Conservation (phyloP, 2,888 invertebrate species). For the Diaphora mendica region DNA sequence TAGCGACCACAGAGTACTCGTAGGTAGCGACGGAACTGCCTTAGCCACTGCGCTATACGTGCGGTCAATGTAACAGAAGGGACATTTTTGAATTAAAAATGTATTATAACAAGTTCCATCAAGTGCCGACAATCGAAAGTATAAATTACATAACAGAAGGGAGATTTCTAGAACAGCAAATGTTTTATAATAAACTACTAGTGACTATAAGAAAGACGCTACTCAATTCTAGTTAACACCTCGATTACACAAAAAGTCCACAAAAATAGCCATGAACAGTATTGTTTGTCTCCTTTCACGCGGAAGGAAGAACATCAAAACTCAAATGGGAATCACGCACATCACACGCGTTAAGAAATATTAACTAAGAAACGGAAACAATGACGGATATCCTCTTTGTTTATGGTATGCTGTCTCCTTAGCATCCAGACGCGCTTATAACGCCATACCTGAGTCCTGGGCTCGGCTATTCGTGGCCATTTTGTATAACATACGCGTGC, state of each 20-base stretch:
- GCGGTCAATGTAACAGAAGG: no score
- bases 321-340: slow-evolving; percentile 65
- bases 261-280: slow-evolving; percentile 22
- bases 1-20: no score
- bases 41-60: no score
- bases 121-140: no score
- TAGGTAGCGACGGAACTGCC: no score
- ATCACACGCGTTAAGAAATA: slow-evolving; percentile 56
- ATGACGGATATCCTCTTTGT: slow-evolving; percentile 79
- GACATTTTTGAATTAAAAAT: no score
- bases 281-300: slow-evolving; percentile 49
- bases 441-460: slow-evolving; percentile 61
- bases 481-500: slow-evolving; percentile 80
- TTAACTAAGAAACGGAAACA: slow-evolving; percentile 69
- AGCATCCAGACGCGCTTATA: slow-evolving; percentile 78
- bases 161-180: no score
- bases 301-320: slow-evolving; percentile 60
- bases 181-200: no score
- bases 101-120: no score
- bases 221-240: background rate
- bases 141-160: no score
- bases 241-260: background rate
- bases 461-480: slow-evolving; percentile 73
- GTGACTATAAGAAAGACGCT: background rate
- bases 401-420: slow-evolving; percentile 78